Evolutionary conservation across 2,113 vertebrate genomes (phyloP), one percentile per base, ranked within the genome.

Genomic region (Malurus elegans): DNA sequence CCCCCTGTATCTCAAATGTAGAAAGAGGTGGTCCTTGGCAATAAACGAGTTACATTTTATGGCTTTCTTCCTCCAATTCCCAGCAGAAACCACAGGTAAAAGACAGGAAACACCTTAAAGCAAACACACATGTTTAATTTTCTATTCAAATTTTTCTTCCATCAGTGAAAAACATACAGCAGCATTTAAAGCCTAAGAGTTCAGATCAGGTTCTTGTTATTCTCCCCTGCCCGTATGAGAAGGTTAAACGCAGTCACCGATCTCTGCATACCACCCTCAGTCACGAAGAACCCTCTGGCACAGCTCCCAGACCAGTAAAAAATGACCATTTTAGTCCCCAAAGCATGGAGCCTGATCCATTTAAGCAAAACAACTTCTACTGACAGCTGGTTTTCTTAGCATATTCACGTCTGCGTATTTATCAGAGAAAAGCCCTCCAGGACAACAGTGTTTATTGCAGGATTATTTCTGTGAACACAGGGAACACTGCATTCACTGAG

Each of bases 231-330:
- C 72, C 16, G 0, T 60, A 92, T 12, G 80, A 95, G 94, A 79
- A 95, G 93, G 96, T 93, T 97, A 98, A 97, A 91, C 0, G 28
- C 94, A 98, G 94, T 96, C 96, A 97, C 97, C 94, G 69, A 98
- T 97, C 95, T 92, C 83, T 86, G 87, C 96, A 97, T 97, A 97
- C 96, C 96, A 97, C 80, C 94, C 95, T 92, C 95, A 98, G 95
- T 98, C 96, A 97, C 64, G 87, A 98, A 97, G 93, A 97, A 93
- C 76, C 93, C 92, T 96, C 89, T 98, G 98, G 98, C 97, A 83
- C 61, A 70, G 83, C 93, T 98, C 98, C 97, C 97, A 97, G 98
- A 95, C 96, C 91, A 96, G 94, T 95, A 96, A 97, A 95, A 93
- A 96, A 65, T 0, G 65, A 97, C 96, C 95, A 97, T 96, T 89